Percentiles rank a stretch among this genome's conserved stretches.
These are phyloP conservation scores for Alloscopus bannaensis DNA, from an alignment of 2,888 invertebrate species.

Conservation along the genomic window DNA sequence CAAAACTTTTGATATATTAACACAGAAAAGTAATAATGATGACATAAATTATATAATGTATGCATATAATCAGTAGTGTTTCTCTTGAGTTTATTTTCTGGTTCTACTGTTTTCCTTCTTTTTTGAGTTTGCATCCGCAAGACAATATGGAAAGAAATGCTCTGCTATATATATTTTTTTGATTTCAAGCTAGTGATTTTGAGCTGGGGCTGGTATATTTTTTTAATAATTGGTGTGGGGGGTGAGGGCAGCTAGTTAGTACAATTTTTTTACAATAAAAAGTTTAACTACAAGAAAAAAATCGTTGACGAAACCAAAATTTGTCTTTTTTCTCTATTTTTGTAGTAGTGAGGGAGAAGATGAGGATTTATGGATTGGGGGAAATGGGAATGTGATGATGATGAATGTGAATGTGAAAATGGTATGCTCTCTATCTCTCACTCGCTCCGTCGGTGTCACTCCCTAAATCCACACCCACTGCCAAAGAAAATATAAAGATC, in stretches of 20 bases:
- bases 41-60: too few relatives aligned
- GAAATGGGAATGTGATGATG: constrained; percentile 14
- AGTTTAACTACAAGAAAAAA: constrained; percentile 18
- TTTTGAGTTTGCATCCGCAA: constrained; percentile 46
- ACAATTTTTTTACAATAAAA: constrained; percentile 10
- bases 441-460: neutral
- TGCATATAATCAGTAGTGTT: too few relatives aligned
- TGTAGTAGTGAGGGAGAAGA: constrained; percentile 55
- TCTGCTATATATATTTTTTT: neutral
- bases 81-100: too few relatives aligned
- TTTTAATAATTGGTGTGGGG: constrained; percentile 38
- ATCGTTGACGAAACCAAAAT: constrained; percentile 8
- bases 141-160: neutral
- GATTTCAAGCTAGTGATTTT: neutral
- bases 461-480: constrained; percentile 27
- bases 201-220: constrained; percentile 14
- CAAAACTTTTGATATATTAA: too few relatives aligned
- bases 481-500: constrained; percentile 12
- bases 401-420: constrained; percentile 35
- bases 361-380: constrained; percentile 25
- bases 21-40: too few relatives aligned
- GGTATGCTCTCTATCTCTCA: constrained; percentile 21
- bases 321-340: constrained; percentile 58
- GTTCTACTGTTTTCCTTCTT: too few relatives aligned
- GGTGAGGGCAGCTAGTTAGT: constrained; percentile 44